Conservation (phyloP, 2,888 invertebrate genomes). For the Eristalinus sepulchralis region DNA sequence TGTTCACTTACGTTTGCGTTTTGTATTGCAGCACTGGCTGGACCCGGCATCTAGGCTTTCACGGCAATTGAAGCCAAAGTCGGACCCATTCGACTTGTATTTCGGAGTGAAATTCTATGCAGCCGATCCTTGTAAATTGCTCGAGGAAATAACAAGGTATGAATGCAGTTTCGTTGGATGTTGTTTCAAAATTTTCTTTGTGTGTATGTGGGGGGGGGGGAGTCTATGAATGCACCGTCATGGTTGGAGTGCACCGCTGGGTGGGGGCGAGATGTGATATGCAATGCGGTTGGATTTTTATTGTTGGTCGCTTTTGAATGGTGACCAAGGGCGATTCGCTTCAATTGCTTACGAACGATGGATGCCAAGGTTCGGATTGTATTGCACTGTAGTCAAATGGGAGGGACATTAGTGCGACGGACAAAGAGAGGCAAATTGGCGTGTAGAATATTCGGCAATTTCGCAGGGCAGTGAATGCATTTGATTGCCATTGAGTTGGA, state of each 20-base stretch:
- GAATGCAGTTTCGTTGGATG: constrained; percentile 36
- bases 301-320: background rate
- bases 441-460: too few species aligned
- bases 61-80: constrained; percentile 90
- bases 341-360: too few species aligned
- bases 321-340: too few species aligned
- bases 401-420: too few species aligned
- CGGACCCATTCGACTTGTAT: constrained; percentile 91
- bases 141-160: constrained; percentile 97
- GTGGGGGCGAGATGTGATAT: background rate
- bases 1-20: constrained; percentile 9
- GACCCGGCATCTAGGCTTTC: constrained; percentile 94
- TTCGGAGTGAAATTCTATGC: constrained; percentile 99
- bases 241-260: background rate
- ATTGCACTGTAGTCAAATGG: too few species aligned
- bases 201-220: background rate
- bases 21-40: constrained; percentile 91
- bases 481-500: too few species aligned
- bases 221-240: background rate
- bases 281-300: background rate
- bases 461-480: too few species aligned
- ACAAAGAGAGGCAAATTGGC: too few species aligned
- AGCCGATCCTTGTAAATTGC: constrained; percentile 96
- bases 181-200: background rate
- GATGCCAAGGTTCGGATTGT: too few species aligned